Evolutionary conservation across 2,113 vertebrate species (phyloP).

Genomic region (Seriola quinqueradiata): DNA sequence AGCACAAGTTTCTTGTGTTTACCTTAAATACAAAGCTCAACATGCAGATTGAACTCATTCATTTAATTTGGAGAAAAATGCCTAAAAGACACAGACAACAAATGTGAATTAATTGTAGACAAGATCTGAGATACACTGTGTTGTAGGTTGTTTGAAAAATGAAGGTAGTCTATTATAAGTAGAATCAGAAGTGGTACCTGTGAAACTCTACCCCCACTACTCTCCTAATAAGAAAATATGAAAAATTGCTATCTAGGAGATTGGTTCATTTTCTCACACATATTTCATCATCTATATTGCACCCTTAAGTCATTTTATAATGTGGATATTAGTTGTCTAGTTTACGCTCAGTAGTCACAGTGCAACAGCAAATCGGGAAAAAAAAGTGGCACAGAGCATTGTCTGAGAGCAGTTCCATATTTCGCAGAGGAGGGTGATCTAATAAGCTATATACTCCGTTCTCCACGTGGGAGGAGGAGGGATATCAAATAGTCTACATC

Average conservation of each 20-base stretch:
- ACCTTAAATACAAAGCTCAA: too few relatives aligned
- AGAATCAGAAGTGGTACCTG: conserved; percentile 26
- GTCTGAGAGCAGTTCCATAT: conserved; percentile 37
- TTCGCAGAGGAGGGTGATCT: conserved; percentile 56
- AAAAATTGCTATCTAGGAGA: conserved; percentile 15
- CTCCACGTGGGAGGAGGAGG: conserved; percentile 57
- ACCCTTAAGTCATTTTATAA: conserved; percentile 27
- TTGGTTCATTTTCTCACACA: conserved; percentile 23
- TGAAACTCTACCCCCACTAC: neutral
- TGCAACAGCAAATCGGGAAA: neutral
- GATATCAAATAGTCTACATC: conserved; percentile 71
- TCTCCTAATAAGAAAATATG: neutral
- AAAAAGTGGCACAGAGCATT: conserved; percentile 20
- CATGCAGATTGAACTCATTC: neutral
- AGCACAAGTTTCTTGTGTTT: too few relatives aligned
- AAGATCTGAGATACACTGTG: neutral
- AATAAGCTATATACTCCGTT: conserved; percentile 50
- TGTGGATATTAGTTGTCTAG: conserved; percentile 17
- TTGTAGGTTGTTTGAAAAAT: neutral
- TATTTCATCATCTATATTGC: conserved; percentile 34
- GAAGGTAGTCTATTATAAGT: neutral
- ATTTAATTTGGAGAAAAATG: neutral
- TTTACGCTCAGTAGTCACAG: conserved; percentile 18
- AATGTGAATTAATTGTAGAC: conserved; percentile 8
- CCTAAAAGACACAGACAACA: neutral